A percentile compares a stretch with the other conserved stretches of the same genome.
Evolutionary conservation across 2,797 vertebrate species (phyloP).

Genomic region (Eurystomus glaucurus): DNA sequence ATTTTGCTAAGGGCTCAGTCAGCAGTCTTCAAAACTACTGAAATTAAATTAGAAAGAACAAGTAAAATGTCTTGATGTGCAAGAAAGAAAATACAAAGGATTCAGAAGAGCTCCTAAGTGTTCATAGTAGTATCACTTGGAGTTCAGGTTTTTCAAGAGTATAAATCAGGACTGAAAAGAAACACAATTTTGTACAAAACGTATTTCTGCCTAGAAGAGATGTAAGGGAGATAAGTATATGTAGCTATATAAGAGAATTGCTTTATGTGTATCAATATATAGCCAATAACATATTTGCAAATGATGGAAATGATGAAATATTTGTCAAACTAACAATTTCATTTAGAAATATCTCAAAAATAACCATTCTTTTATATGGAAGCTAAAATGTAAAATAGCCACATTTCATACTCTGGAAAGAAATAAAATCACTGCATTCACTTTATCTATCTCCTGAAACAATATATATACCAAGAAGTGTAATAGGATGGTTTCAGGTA

Average conservation of each 20-base stretch:
- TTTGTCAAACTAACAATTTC: neutral
- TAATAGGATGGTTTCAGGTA: neutral
- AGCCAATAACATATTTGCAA: neutral
- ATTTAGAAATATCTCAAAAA: neutral
- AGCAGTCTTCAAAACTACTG: neutral
- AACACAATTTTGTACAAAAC: neutral
- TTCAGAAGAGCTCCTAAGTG: neutral
- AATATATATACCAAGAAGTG: neutral
- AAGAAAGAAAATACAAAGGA: neutral
- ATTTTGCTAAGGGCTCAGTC: constrained; percentile 27
- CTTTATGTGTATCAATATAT: neutral
- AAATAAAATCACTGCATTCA: neutral
- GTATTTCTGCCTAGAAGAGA: neutral
- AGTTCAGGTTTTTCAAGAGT: neutral
- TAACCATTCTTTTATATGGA: neutral
- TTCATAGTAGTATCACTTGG: neutral
- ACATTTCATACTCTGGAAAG: neutral
- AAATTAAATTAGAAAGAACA: constrained; percentile 12
- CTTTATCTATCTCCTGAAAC: neutral
- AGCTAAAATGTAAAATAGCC: neutral
- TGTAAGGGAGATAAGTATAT: neutral
- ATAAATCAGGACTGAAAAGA: neutral
- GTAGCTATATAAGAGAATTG: neutral
- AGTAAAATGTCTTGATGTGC: neutral
- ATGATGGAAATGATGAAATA: neutral